These are phyloP conservation scores for Columba janthina DNA, from an alignment of 2,113 vertebrate species.

Conservation along the genomic window DNA sequence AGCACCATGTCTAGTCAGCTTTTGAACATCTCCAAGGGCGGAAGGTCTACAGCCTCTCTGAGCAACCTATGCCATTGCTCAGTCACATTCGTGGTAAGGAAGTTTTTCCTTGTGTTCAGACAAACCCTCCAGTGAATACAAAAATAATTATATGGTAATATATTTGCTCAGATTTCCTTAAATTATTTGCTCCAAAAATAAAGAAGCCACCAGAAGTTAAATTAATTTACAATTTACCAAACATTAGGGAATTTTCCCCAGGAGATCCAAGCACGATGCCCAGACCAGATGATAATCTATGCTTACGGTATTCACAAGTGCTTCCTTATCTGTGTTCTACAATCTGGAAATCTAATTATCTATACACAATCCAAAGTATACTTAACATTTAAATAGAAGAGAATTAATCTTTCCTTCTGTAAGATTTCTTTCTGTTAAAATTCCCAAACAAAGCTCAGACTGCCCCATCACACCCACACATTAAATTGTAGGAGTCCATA, in stretches of 20 bases:
- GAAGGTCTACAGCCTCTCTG: not conserved
- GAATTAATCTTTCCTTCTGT: not conserved
- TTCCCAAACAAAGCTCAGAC: not conserved
- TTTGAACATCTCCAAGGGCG: not conserved
- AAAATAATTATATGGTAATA: not conserved
- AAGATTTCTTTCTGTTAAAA: not conserved
- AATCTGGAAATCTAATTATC: not conserved
- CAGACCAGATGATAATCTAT: not conserved
- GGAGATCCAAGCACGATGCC: not conserved
- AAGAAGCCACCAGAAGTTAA: not conserved
- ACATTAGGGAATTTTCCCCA: not conserved
- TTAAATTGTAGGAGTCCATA: not conserved
- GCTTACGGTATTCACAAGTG: not conserved
- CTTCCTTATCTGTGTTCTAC: not conserved
- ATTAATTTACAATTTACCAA: not conserved
- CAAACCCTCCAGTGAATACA: not conserved
- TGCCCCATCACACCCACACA: not conserved
- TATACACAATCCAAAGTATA: not conserved
- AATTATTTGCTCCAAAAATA: not conserved
- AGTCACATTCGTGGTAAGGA: accelerated
- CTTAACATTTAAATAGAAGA: not conserved
- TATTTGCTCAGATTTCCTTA: not conserved
- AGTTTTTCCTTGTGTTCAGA: not conserved
- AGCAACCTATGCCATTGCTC: not conserved
- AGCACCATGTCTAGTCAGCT: not conserved